Base-by-base conservation (phyloP, 2,888 invertebrate species). In the Leptarthrus brevirostris region DNA sequence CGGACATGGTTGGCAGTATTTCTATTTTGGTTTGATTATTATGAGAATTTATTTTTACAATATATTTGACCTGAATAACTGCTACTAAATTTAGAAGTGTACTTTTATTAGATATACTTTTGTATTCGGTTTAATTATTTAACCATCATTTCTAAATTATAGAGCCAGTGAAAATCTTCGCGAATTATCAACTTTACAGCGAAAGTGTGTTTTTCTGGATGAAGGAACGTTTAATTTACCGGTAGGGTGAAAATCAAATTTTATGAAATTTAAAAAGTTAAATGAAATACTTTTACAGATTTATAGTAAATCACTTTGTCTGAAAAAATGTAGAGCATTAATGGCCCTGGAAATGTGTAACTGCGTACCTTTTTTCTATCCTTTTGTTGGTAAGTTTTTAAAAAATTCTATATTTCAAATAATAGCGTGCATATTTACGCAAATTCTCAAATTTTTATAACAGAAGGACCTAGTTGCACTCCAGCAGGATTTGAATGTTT, bases 291-390 rank as follows among this genome's bases (percentile, higher is more conserved):
- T n/a, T 69, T 64, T 70, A 71, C n/a, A 84, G 84, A 78, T 82
- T 6, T 84, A 84, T 14, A 82, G 82, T 20, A 83, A 82, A 74
- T 79, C 82, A 0, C 58, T 84, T n/a, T 84, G 83, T 64, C 71
- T 84, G 66, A 81, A 81, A 0, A 79, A 81, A 3, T 89, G 89
- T 78, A 83, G 89, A 10, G 86, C 87, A 61, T 79, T 83, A 49
- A 80, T 87, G 79, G 86, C 87, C 0, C 61, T 87, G 76, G 83
- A 86, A 78, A 82, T 86, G 78, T 89, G 89, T 79, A 87, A 87
- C 56, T 89, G 89, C 79, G 86, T 85, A 72, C 89, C 89, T 1
- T 87, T 86, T 76, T 89, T 89, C 79, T 89, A 89, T 77, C 80
- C 81, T 0, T 83, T 82, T 76, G 79, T 84, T 6, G 80, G 81